Percentiles rank a stretch among this genome's conserved stretches.
Conservation (phyloP, 2,113 vertebrate genomes). For the Microtus pennsylvanicus region DNA sequence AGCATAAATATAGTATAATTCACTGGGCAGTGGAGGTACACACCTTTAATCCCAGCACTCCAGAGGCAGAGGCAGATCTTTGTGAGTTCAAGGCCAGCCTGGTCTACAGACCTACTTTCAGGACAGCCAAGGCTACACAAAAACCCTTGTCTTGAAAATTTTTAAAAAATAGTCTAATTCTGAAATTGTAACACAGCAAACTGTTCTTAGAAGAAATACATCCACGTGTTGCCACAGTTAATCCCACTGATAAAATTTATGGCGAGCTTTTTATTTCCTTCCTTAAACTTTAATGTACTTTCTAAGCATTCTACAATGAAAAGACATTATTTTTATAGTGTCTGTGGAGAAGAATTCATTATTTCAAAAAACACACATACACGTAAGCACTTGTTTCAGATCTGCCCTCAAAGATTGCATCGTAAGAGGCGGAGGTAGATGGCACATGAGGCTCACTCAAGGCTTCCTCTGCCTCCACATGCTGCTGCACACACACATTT, state of each 20-base stretch:
- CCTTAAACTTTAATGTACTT: slow-evolving; percentile 55
- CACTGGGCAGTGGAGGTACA: neutral
- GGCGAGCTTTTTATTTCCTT: slow-evolving; percentile 54
- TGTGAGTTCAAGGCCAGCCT: neutral
- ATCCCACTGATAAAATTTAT: neutral
- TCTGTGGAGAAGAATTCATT: neutral
- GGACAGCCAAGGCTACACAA: neutral
- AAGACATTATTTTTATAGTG: slow-evolving; percentile 39
- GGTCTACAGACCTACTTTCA: neutral
- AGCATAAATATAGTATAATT: neutral
- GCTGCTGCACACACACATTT: neutral
- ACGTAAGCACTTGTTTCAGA: neutral
- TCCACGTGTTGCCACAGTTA: neutral
- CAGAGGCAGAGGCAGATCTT: neutral
- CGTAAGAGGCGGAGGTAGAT: neutral
- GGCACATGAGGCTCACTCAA: neutral
- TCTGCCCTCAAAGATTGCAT: slow-evolving; percentile 23
- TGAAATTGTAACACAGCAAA: neutral
- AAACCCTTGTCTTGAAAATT: neutral
- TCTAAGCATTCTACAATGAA: slow-evolving; percentile 28
- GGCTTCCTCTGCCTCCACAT: neutral
- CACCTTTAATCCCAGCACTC: neutral
- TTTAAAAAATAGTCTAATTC: neutral
- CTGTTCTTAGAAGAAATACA: slow-evolving; percentile 9
- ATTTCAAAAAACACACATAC: slow-evolving; percentile 36